Evolutionary conservation across 2,888 invertebrate genomes (phyloP).

Genomic region (Pristionchus mayeri): DNA sequence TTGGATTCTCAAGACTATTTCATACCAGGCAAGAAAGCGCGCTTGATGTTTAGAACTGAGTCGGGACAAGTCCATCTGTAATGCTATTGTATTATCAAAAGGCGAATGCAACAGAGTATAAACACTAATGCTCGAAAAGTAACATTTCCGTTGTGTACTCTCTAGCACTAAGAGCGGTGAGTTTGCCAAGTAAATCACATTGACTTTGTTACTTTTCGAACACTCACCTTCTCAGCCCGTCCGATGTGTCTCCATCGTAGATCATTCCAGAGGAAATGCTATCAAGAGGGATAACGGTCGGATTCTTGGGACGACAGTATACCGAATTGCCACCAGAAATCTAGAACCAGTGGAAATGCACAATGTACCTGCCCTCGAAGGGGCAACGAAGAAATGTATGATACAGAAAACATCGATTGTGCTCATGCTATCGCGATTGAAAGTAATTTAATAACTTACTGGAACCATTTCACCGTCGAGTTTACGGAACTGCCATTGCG

Average conservation of each 20-base stretch:
- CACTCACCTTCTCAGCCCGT: neutral
- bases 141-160: too few species aligned
- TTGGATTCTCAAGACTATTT: too few species aligned
- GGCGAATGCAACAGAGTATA: neutral
- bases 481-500: neutral
- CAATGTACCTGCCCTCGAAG: too few species aligned
- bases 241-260: neutral
- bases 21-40: too few species aligned
- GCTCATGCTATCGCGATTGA: too few species aligned
- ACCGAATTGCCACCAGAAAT: neutral
- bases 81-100: neutral
- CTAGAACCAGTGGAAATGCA: too few species aligned
- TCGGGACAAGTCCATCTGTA: neutral
- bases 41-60: too few species aligned
- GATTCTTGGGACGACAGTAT: neutral
- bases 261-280: neutral
- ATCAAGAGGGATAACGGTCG: neutral
- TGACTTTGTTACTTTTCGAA: too few species aligned
- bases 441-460: neutral
- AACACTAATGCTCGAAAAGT: neutral
- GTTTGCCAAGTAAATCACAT: too few species aligned
- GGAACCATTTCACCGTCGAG: neutral
- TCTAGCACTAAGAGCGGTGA: too few species aligned
- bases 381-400: too few species aligned
- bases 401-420: too few species aligned